A percentile compares a stretch with the other conserved stretches of the same genome.
These are phyloP conservation scores for Thereva unica DNA, from an alignment of 2,888 invertebrate genomes.

Conservation along the genomic window DNA sequence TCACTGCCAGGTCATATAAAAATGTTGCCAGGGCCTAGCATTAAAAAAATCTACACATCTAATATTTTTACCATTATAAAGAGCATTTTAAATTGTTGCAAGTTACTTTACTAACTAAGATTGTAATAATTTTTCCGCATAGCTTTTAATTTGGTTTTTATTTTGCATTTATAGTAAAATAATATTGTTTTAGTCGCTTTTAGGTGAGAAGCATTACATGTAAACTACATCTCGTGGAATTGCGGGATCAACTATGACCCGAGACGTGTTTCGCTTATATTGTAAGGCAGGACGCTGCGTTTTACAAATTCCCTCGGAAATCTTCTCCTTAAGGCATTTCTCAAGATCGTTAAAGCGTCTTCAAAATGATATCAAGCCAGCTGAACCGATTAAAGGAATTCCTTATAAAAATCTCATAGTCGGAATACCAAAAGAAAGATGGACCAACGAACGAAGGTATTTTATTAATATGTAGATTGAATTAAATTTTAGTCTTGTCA, in stretches of 20 bases:
- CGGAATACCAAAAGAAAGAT: slow-evolving; percentile 83
- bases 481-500: slow-evolving; percentile 3
- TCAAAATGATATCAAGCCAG: slow-evolving; percentile 46
- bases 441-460: slow-evolving; percentile 76
- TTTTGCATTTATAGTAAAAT: too few species aligned
- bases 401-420: slow-evolving; percentile 77
- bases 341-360: slow-evolving; percentile 44
- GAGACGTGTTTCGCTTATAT: slow-evolving; percentile 38
- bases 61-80: too few species aligned
- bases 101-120: too few species aligned
- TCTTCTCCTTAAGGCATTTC: slow-evolving; percentile 41
- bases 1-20: too few species aligned
- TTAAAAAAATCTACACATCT: too few species aligned
- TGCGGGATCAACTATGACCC: slow-evolving; percentile 33
- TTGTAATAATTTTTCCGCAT: too few species aligned
- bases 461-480: slow-evolving; percentile 17
- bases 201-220: too few species aligned
- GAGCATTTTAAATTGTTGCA: too few species aligned
- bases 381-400: slow-evolving; percentile 63
- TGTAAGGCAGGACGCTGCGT: slow-evolving; percentile 38
- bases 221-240: background rate
- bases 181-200: too few species aligned
- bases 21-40: too few species aligned
- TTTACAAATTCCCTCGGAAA: slow-evolving; percentile 28
- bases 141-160: too few species aligned